Conservation (phyloP, 2,113 vertebrate genomes). For the Mola mola region DNA sequence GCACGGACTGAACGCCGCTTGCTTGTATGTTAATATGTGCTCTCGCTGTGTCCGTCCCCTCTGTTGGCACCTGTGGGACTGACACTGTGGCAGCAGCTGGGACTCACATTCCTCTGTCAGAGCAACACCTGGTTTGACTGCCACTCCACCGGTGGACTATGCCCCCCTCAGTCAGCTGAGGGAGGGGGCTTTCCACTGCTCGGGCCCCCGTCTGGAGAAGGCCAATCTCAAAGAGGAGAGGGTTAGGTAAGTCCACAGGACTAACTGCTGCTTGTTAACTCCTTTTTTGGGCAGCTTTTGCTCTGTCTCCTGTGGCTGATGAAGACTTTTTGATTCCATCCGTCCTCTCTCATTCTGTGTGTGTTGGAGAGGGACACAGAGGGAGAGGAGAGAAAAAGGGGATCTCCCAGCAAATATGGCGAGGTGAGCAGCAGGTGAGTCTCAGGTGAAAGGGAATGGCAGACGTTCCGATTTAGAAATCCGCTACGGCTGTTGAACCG, state of each 20-base stretch:
- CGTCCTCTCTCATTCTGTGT: not conserved
- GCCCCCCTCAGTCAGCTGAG: slow-evolving; percentile 68
- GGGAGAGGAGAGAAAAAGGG: not conserved
- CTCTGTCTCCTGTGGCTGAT: too few species aligned
- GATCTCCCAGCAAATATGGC: slow-evolving; percentile 28
- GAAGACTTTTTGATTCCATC: too few species aligned
- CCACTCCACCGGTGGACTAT: slow-evolving; percentile 69
- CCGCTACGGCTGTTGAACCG: not conserved
- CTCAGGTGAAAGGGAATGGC: slow-evolving; percentile 52
- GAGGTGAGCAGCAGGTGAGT: slow-evolving; percentile 51
- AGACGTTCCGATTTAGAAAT: slow-evolving; percentile 40
- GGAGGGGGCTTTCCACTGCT: slow-evolving; percentile 51
- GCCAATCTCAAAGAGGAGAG: slow-evolving; percentile 34
- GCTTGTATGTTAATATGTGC: slow-evolving; percentile 1
- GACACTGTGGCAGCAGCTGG: slow-evolving; percentile 19
- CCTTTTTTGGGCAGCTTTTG: not conserved
- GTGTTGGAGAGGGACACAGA: not conserved
- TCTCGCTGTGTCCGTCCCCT: not conserved
- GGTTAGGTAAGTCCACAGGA: slow-evolving; percentile 46
- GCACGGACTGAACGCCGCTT: slow-evolving; percentile 14
- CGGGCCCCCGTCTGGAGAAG: slow-evolving; percentile 54
- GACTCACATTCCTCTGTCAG: slow-evolving; percentile 12
- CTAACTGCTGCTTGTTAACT: not conserved
- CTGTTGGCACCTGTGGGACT: slow-evolving; percentile 13
- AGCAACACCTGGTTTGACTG: slow-evolving; percentile 6